These are phyloP conservation scores for Diplogasteroides magnus DNA, from an alignment of 1,140 invertebrate species.

Conservation along the genomic window DNA sequence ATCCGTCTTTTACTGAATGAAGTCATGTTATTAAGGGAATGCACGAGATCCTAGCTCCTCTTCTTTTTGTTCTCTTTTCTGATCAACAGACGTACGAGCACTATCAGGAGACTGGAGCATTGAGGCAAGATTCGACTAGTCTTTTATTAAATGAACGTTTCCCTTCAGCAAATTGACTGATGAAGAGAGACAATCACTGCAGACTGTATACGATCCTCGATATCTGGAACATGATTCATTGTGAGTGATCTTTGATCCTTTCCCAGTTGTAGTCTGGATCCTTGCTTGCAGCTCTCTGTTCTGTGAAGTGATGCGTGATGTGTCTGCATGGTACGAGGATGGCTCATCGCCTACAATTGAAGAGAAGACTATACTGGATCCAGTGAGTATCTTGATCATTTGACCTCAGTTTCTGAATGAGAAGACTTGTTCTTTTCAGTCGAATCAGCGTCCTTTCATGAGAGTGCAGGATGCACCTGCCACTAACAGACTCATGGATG, in stretches of 20 bases:
- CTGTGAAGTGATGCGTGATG: slow-evolving; percentile 67
- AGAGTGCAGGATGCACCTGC: background rate
- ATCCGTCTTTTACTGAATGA: slow-evolving; percentile 2
- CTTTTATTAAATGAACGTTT: background rate
- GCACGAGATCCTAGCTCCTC: slow-evolving; percentile 74
- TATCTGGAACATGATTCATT: slow-evolving; percentile 71
- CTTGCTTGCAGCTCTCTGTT: slow-evolving; percentile 66
- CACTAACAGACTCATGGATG: background rate
- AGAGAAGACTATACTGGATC: background rate
- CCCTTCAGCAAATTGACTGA: no score
- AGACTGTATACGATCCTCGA: slow-evolving; percentile 60
- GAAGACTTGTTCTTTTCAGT: no score
- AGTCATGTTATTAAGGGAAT: slow-evolving; percentile 64
- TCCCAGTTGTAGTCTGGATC: slow-evolving; percentile 16
- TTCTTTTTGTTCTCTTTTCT: slow-evolving; percentile 69
- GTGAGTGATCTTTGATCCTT: slow-evolving; percentile 60
- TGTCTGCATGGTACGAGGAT: slow-evolving; percentile 69
- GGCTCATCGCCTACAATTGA: background rate
- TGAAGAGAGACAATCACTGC: background rate
- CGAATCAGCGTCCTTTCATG: slow-evolving; percentile 4
- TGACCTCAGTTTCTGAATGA: no score
- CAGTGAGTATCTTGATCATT: background rate
- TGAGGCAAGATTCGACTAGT: slow-evolving; percentile 8
- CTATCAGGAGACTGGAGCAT: slow-evolving; percentile 30
- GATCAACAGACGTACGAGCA: slow-evolving; percentile 67